Conservation (phyloP, 2,797 vertebrate species). For the Ibycter americanus region DNA sequence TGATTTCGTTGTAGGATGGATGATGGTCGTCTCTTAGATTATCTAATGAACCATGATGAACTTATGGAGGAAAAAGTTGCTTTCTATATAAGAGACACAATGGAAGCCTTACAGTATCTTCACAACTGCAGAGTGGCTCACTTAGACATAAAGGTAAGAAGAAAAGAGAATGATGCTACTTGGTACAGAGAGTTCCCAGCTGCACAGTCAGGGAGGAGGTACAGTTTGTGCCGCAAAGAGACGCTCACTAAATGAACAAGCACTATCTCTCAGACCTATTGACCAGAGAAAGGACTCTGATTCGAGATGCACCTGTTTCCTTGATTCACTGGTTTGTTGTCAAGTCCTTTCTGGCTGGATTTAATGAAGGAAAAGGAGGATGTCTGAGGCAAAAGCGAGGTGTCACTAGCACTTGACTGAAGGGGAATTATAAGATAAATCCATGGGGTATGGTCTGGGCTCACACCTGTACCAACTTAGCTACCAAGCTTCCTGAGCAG, state of each 20-base stretch:
- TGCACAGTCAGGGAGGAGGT: neutral
- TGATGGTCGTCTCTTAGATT: constrained; percentile 91
- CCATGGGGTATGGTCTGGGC: neutral
- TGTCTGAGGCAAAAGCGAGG: neutral
- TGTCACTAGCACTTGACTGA: neutral
- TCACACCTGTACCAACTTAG: neutral
- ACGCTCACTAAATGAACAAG: neutral
- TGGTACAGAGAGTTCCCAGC: neutral
- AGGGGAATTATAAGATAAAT: neutral
- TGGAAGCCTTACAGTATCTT: constrained; percentile 94
- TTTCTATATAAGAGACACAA: constrained; percentile 91
- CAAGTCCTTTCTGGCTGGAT: neutral
- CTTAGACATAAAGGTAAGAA: constrained; percentile 92
- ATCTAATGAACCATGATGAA: constrained; percentile 92
- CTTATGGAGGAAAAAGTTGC: constrained; percentile 98
- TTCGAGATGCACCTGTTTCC: neutral
- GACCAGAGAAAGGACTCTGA: neutral
- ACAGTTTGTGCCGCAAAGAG: neutral
- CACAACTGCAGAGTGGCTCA: constrained; percentile 95
- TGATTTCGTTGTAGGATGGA: constrained; percentile 84
- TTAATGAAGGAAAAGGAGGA: neutral
- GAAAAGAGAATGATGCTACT: neutral
- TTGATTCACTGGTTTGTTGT: neutral
- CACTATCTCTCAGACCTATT: neutral
- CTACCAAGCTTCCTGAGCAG: neutral